Percentiles rank a stretch among this genome's conserved stretches.
phyloP scores from a whole-genome alignment of 1,140 invertebrate species.

The Venustaconcha ellipsiformis region DNA sequence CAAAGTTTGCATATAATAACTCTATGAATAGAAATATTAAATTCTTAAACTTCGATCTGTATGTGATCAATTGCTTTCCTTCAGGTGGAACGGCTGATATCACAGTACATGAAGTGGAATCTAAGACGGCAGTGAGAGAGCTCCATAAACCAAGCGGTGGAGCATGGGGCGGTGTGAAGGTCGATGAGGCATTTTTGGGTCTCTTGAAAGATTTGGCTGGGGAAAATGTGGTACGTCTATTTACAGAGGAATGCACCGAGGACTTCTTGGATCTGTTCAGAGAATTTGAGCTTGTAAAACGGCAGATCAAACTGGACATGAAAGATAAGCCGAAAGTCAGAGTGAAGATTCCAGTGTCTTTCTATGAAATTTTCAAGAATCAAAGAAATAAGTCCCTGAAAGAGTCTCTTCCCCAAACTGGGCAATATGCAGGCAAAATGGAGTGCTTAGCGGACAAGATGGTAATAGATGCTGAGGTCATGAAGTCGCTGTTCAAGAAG shows the following conservation, averaged over 20 bases:
- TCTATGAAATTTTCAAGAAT: slow-evolving; percentile 15
- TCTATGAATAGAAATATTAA: no score
- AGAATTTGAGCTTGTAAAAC: slow-evolving; percentile 31
- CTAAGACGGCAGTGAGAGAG: slow-evolving; percentile 13
- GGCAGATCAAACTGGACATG: slow-evolving; percentile 15
- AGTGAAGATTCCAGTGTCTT: slow-evolving; percentile 21
- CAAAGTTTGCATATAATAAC: no score
- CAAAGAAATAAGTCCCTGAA: background rate
- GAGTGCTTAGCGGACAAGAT: slow-evolving; percentile 17
- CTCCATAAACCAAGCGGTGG: slow-evolving; percentile 27
- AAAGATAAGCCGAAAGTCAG: slow-evolving; percentile 6
- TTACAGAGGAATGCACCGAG: slow-evolving; percentile 13
- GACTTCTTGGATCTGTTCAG: slow-evolving; percentile 22
- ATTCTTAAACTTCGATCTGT: no score
- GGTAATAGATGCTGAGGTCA: slow-evolving; percentile 12
- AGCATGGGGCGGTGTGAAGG: slow-evolving; percentile 30
- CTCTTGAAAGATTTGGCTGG: slow-evolving; percentile 19
- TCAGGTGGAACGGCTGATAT: slow-evolving; percentile 32
- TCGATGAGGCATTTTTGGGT: slow-evolving; percentile 21
- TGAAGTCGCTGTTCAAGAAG: slow-evolving; percentile 25
- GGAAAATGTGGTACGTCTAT: slow-evolving; percentile 9
- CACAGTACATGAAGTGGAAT: slow-evolving; percentile 19
- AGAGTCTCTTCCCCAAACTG: slow-evolving; percentile 5
- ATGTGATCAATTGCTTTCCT: no score
- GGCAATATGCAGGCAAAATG: slow-evolving; percentile 14